These are phyloP conservation scores for Nymphicus hollandicus DNA, from an alignment of 2,113 vertebrate genomes.

Conservation along the genomic window DNA sequence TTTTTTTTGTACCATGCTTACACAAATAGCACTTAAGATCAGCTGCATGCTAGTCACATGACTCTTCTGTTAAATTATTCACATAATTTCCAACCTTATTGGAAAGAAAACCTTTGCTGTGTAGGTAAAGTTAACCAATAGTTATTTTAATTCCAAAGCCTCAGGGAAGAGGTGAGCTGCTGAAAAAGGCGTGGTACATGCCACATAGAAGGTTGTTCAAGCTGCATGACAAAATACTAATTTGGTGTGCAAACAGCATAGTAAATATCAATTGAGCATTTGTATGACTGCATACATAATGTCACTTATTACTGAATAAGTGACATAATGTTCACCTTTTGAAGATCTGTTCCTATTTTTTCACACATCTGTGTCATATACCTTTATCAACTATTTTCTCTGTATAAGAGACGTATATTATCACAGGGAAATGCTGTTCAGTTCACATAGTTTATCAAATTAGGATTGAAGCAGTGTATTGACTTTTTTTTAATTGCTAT, in stretches of 20 bases:
- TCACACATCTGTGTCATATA: neutral
- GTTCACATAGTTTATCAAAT: neutral
- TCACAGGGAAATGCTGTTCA: neutral
- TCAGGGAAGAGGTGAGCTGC: neutral
- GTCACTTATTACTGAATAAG: neutral
- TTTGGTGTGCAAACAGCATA: neutral
- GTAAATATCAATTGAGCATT: neutral
- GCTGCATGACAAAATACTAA: rapidly evolving
- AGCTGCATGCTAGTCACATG: neutral
- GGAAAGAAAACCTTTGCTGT: neutral
- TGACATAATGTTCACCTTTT: neutral
- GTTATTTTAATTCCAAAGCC: neutral
- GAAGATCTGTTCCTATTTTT: neutral
- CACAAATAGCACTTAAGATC: neutral
- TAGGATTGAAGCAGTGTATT: rapidly evolving
- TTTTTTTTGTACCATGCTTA: neutral
- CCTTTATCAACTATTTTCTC: neutral
- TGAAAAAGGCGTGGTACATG: neutral
- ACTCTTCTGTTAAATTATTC: neutral
- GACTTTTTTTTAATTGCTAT: neutral
- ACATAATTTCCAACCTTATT: rapidly evolving
- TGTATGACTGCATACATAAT: neutral
- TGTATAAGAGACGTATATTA: neutral
- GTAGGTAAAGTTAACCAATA: neutral
- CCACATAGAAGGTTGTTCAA: neutral